A percentile compares a stretch with the other conserved stretches of the same genome.
These are phyloP conservation scores for Steatocranus sp. DNA, from an alignment of 2,797 vertebrate species.

Conservation along the genomic window DNA sequence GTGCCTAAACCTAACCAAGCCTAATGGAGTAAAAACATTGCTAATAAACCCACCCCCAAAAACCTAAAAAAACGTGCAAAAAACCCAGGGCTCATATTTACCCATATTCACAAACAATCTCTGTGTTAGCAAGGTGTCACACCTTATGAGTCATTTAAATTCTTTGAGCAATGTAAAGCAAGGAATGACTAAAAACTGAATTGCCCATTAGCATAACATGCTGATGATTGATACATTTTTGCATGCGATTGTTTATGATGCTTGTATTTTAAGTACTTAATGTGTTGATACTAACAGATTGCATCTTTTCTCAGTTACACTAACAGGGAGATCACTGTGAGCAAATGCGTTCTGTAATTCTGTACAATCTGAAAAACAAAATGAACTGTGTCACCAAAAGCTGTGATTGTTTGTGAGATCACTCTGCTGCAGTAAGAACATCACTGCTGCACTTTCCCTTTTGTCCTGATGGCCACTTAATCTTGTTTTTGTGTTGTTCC, in stretches of 20 bases:
- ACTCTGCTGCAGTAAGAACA: not conserved
- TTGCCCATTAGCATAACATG: not conserved
- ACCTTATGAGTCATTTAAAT: not conserved
- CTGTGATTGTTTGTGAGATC: not conserved
- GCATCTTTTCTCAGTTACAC: not conserved
- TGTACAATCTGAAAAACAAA: not conserved
- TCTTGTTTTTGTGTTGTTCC: not conserved
- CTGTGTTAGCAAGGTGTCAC: not conserved
- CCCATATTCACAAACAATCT: not conserved
- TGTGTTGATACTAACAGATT: not conserved
- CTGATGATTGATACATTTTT: not conserved
- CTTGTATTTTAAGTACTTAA: not conserved
- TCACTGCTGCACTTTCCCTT: not conserved
- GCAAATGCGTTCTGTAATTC: not conserved
- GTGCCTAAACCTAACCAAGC: not conserved
- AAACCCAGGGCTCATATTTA: not conserved
- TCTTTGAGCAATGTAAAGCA: not conserved
- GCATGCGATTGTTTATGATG: not conserved
- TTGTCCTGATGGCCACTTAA: not conserved
- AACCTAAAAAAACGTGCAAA: not conserved
- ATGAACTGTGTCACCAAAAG: not conserved
- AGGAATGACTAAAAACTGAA: not conserved
- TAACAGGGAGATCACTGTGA: not conserved
- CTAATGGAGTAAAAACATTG: not conserved
- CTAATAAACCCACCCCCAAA: not conserved